Conservation (phyloP, 2,113 vertebrate species). For the Nesoenas mayeri region DNA sequence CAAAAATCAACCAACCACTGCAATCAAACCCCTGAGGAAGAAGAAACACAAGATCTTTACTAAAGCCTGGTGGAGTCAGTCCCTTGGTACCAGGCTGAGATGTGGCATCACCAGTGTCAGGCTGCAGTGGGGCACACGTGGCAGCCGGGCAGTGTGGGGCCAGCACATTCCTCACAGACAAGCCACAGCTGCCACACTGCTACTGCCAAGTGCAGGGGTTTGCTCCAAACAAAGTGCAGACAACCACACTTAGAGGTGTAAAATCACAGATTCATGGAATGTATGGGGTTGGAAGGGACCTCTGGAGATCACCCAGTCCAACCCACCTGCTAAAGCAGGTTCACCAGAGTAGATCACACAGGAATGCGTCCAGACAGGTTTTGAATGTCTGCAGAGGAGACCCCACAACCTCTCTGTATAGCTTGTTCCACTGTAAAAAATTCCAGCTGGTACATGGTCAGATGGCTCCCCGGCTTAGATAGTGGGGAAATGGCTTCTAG, state of each 20-base stretch:
- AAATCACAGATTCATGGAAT: neutral
- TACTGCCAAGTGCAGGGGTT: neutral
- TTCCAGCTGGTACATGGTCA: neutral
- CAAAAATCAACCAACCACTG: neutral
- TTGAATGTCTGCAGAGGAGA: too few species aligned
- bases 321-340: too few species aligned
- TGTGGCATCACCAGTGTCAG: neutral
- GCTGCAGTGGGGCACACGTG: neutral
- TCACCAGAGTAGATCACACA: too few species aligned
- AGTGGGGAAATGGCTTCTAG: neutral
- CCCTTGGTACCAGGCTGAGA: neutral
- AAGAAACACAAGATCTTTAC: neutral
- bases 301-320: too few species aligned
- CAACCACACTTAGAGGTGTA: neutral
- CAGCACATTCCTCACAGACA: neutral
- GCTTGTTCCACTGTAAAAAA: neutral
- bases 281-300: too few species aligned
- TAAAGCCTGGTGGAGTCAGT: neutral
- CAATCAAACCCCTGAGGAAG: neutral
- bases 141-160: neutral
- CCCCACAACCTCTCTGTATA: too few species aligned
- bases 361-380: too few species aligned
- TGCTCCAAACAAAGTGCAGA: neutral
- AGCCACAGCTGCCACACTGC: accelerated
- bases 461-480: neutral